Base-by-base conservation (phyloP, 92 coral and sea anemone genomes). In the Phenganax marumi region DNA sequence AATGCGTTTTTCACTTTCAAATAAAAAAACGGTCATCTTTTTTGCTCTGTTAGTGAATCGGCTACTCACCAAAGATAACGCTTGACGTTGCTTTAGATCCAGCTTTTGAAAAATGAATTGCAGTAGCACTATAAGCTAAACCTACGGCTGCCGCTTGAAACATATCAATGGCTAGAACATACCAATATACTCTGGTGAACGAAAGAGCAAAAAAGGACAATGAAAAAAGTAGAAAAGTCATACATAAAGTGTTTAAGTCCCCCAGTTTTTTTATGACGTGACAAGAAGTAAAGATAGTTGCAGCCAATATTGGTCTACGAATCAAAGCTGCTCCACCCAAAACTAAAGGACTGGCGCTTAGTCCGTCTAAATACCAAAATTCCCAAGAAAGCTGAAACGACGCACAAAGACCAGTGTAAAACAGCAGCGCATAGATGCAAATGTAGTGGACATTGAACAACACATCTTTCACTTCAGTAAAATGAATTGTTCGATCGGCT, bases 351-450 rank as follows among this genome's bases (percentile, higher is more conserved):
- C 26, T 52, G 57, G 25, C 56, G 2, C 0, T 8, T 8, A 72
- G 18, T 11, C 46, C 56, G n/a, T 72, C 77, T 13, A 72, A 19
- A 52, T 72, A 72, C 77, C 77, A 72, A 52, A 72, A 72, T 50
- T 47, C 77, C 77, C 77, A 72, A 13, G 8, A 49, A 17, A 47
- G 17, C 24, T 72, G 77, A 52, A 72, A 72, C 46, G 56, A 14
- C 0, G 10, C 19, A 72, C 57, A 48, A 12, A 49, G 7, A 3
- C 8, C 77, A 17, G 25, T 14, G 12, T 21, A 48, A 24, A 49
- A 72, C 16, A 49, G 0, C 0, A 72, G 10, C n/a, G 17, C 12
- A 19, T 13, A 52, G 55, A 72, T 52, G 33, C 4, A n/a, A 17
- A 48, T 17, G 50, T 47, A 72, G 17, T 72, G 57, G 47, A 2